A percentile compares a stretch with the other conserved stretches of the same genome.
phyloP scores from a whole-genome alignment of 2,888 invertebrate species.

The Euclidia mi region DNA sequence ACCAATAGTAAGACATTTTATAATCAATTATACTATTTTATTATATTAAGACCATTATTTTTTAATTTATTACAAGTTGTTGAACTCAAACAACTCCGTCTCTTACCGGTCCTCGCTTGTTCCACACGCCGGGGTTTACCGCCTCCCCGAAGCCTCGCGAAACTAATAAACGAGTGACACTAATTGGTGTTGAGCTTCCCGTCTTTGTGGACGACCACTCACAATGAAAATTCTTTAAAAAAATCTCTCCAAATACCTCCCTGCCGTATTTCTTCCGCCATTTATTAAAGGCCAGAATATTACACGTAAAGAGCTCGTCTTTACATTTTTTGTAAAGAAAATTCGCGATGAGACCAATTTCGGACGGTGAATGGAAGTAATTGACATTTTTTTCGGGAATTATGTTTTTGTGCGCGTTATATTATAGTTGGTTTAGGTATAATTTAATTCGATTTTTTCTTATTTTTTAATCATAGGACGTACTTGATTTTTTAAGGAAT shows the following conservation, averaged over 20 bases:
- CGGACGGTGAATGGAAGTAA: conserved; percentile 55
- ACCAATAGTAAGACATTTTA: too few relatives aligned
- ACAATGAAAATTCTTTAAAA: conserved; percentile 68
- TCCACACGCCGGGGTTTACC: conserved; percentile 40
- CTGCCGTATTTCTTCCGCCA: conserved; percentile 64
- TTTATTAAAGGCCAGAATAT: conserved; percentile 69
- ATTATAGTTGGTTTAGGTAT: conserved; percentile 32
- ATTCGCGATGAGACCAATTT: conserved; percentile 63
- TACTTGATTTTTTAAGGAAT: too few relatives aligned
- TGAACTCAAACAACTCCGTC: too few relatives aligned
- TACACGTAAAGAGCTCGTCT: conserved; percentile 60
- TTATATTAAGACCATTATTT: too few relatives aligned
- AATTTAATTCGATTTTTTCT: neutral
- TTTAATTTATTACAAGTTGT: too few relatives aligned
- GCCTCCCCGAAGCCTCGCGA: conserved; percentile 54
- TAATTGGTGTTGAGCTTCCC: conserved; percentile 77
- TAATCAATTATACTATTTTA: too few relatives aligned
- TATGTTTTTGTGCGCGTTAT: conserved; percentile 36
- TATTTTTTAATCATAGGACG: too few relatives aligned
- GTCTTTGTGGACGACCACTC: conserved; percentile 64
- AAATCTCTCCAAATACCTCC: conserved; percentile 62
- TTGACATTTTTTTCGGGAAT: conserved; percentile 49
- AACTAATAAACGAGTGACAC: conserved; percentile 84
- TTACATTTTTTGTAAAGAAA: conserved; percentile 57
- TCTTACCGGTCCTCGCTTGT: conserved; percentile 21